phyloP scores from a whole-genome alignment of 2,113 vertebrate species.

The Hydrochoerus hydrochaeris region DNA sequence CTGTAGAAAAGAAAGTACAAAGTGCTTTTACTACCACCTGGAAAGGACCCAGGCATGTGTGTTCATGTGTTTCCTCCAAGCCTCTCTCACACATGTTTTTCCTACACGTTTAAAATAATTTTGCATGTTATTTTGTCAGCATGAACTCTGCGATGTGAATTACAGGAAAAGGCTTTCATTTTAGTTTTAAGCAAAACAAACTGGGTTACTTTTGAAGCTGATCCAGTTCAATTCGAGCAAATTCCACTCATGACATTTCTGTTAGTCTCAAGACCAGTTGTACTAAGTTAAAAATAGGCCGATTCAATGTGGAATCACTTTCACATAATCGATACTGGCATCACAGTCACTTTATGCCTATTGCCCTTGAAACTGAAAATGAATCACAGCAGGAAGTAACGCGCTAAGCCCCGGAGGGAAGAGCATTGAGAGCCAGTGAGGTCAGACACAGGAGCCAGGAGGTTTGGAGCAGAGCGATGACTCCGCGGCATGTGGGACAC shows the following conservation, averaged over 20 bases:
- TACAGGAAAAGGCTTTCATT: background rate
- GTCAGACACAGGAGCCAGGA: background rate
- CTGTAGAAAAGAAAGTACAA: background rate
- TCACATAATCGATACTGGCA: background rate
- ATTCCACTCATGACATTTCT: background rate
- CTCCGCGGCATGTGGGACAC: background rate
- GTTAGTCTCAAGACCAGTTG: background rate
- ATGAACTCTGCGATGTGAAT: background rate
- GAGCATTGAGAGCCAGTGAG: too few relatives aligned
- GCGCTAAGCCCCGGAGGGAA: background rate
- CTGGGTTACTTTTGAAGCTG: background rate
- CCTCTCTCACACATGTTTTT: background rate
- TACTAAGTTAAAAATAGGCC: background rate
- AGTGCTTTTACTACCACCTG: background rate
- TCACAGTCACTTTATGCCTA: background rate
- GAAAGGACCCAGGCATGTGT: background rate
- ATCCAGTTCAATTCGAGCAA: background rate
- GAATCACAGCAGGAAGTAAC: background rate
- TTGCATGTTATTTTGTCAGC: background rate
- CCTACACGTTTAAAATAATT: background rate
- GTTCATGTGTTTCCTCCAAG: background rate
- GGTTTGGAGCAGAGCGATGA: fast-evolving
- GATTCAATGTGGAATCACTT: background rate
- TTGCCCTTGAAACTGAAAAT: background rate
- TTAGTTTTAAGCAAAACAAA: background rate